Evolutionary conservation across 2,113 vertebrate genomes (phyloP).

Genomic region (Nothobranchius kuhntae): DNA sequence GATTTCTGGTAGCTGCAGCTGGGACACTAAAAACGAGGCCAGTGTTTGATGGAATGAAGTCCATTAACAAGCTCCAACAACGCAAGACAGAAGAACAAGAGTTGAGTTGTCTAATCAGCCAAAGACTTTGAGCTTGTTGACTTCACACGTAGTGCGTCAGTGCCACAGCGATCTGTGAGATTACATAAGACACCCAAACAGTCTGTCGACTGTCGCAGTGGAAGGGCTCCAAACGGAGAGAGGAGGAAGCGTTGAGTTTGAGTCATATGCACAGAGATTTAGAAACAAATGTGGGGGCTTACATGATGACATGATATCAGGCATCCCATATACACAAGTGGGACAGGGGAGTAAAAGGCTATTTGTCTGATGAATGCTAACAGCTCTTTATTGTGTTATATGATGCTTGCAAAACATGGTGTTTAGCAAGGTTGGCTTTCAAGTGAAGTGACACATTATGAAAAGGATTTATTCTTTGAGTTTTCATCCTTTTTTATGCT

Average conservation of each 20-base stretch:
- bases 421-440: too few relatives aligned
- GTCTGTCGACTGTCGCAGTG: conserved; percentile 29
- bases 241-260: conserved; percentile 25
- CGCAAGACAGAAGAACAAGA: conserved; percentile 39
- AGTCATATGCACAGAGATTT: conserved; percentile 12
- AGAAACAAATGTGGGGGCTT: conserved; percentile 17
- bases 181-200: conserved; percentile 49
- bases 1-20: conserved; percentile 32
- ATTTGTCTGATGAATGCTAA: background rate
- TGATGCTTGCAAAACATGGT: too few relatives aligned
- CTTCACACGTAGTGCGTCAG: conserved; percentile 37
- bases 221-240: conserved; percentile 46
- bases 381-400: too few relatives aligned
- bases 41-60: conserved; percentile 43
- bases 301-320: conserved; percentile 63
- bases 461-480: too few relatives aligned
- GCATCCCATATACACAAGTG: conserved; percentile 31
- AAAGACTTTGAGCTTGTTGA: conserved; percentile 52
- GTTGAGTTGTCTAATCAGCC: conserved; percentile 35
- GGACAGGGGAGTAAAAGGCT: conserved; percentile 26
- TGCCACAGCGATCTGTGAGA: conserved; percentile 27
- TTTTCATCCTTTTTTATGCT: too few relatives aligned
- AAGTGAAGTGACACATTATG: too few relatives aligned
- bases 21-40: conserved; percentile 29
- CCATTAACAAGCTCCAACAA: conserved; percentile 50